phyloP scores from a whole-genome alignment of 2,888 invertebrate genomes.

The Chironomus riparius region DNA sequence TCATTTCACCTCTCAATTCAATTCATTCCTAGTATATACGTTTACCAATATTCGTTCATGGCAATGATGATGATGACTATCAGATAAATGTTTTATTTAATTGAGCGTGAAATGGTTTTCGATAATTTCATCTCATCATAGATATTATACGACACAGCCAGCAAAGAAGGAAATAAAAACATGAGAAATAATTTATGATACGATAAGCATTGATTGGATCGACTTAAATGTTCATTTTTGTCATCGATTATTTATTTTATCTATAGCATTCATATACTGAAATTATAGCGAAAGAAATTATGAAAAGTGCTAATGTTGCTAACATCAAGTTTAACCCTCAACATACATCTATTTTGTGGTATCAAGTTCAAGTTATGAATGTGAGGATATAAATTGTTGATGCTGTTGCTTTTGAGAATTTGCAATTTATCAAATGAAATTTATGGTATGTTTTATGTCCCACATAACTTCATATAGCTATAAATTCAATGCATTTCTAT shows the following conservation, averaged over 20 bases:
- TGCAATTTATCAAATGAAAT: too few relatives aligned
- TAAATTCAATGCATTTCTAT: too few relatives aligned
- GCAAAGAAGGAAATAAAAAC: neutral
- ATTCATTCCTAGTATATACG: too few relatives aligned
- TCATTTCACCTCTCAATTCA: too few relatives aligned
- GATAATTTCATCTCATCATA: neutral
- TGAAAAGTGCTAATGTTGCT: too few relatives aligned
- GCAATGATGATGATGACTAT: neutral
- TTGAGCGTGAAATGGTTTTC: constrained; percentile 3
- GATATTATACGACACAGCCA: neutral
- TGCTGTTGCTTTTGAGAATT: neutral
- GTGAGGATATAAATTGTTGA: neutral
- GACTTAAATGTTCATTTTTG: neutral
- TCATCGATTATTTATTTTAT: neutral
- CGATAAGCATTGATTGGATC: neutral
- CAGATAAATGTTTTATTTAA: neutral
- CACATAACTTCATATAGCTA: too few relatives aligned
- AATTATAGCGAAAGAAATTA: too few relatives aligned
- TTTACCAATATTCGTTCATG: neutral
- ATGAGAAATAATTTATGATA: neutral
- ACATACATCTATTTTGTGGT: too few relatives aligned
- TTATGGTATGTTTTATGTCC: too few relatives aligned
- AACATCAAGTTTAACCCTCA: too few relatives aligned
- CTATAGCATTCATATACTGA: too few relatives aligned
- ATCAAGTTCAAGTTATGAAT: too few relatives aligned